A percentile compares a stretch with the other conserved stretches of the same genome.
Conservation (phyloP, 2,888 invertebrate genomes). For the Parthenolecanium corni region DNA sequence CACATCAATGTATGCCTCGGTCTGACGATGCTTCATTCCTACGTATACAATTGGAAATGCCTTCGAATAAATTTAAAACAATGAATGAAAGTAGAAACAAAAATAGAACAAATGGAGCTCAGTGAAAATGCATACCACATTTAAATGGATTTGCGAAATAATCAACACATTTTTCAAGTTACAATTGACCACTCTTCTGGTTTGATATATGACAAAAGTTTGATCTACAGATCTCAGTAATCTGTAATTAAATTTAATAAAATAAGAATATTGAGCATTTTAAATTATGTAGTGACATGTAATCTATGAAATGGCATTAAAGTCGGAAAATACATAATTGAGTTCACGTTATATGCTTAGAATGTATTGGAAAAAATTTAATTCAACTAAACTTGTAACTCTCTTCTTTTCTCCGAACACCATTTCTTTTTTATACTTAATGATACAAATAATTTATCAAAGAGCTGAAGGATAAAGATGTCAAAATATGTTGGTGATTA, state of each 20-base stretch:
- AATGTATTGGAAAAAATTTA: too few relatives aligned
- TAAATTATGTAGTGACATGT: too few relatives aligned
- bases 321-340: too few relatives aligned
- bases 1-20: not conserved
- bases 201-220: not conserved
- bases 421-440: too few relatives aligned
- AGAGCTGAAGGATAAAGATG: too few relatives aligned
- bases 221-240: not conserved
- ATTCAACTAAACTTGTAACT: too few relatives aligned
- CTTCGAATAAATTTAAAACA: not conserved
- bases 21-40: not conserved
- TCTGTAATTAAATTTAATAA: not conserved
- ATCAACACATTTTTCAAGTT: conserved; percentile 4
- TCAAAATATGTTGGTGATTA: too few relatives aligned
- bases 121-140: not conserved
- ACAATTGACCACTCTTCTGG: not conserved
- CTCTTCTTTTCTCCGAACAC: too few relatives aligned
- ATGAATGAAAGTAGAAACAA: not conserved
- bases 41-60: conserved; percentile 7
- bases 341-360: too few relatives aligned
- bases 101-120: not conserved
- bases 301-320: too few relatives aligned
- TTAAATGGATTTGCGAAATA: not conserved
- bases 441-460: too few relatives aligned
- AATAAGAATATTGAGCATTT: not conserved